Evolutionary conservation across 2,113 vertebrate species (phyloP).

Genomic region (Muntiacus muntjak): DNA sequence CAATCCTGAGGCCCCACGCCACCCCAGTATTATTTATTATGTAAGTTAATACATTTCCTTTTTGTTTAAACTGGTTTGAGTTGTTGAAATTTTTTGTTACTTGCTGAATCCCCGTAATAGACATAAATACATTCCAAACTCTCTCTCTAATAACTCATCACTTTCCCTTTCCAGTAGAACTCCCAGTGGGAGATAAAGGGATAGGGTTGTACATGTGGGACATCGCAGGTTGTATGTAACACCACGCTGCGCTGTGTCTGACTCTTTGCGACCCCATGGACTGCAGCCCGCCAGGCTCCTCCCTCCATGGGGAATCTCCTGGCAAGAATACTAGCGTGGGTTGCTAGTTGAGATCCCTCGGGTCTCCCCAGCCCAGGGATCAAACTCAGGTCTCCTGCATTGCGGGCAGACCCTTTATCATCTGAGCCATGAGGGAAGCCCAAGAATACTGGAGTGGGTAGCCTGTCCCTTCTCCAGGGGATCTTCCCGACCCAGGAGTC

Average conservation of each 20-base stretch:
- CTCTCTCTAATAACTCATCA: background rate
- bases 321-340: background rate
- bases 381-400: background rate
- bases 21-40: background rate
- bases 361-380: background rate
- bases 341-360: no score
- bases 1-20: background rate
- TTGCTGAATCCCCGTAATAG: background rate
- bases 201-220: background rate
- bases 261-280: background rate
- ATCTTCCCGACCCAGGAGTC: background rate
- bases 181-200: background rate
- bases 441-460: background rate
- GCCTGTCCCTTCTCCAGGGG: background rate
- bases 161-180: background rate
- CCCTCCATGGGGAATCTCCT: background rate
- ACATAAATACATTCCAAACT: background rate
- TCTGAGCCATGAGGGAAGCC: background rate
- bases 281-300: fast-evolving
- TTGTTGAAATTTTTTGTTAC: background rate
- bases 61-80: background rate
- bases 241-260: background rate
- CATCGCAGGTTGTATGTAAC: background rate
- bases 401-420: background rate
- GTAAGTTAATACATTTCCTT: background rate